Base-by-base conservation (phyloP, 2,113 vertebrate species). In the Struthio camelus region DNA sequence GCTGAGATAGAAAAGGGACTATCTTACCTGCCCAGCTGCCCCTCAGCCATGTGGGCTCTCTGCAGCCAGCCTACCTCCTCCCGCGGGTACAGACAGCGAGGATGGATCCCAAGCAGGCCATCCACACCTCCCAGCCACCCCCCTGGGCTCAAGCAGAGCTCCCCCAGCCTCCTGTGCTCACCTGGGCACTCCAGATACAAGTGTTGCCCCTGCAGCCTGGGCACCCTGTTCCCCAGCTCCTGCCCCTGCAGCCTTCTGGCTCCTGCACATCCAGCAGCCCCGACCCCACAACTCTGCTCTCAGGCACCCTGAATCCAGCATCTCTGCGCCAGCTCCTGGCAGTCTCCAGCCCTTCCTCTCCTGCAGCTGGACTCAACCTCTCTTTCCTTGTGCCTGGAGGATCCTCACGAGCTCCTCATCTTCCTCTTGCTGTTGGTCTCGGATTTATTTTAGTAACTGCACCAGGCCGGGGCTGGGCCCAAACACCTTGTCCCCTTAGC, bases 191-290 rank as follows among this genome's bases (percentile, higher is more conserved):
- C 25, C 46, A 48, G 53, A 34, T 0, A 1, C 23, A 59, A 59
- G 56, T 30, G 17, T 32, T 0, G 0, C 12, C 6, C 6, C 10
- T 7, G 6, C 1, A 8, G 2, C 19, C 0, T 0, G 19, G 19
- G 6, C 36, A 66, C 13, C 34, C 18, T 1, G 0, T 6, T 10
- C 12, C 28, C 34, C 25, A 6, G 14, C 25, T 91, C 1, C 51
- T 66, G 14, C 19, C 11, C 65, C 81, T 2, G 0, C 40, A 27
- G 15, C 58, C 28, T 59, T 22, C 42, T 53, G 14, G 8, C 3
- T 80, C 32, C 71, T 65, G n/a, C 61, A 42, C 11, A 59, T 62
- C 66, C 30, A 18, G 78, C 40, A 81, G 28, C 25, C 46, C 70
- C 10, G 9, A 38, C 36, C 32, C 38, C 8, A 2, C 7, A 3